Evolutionary conservation across 2,113 vertebrate species (phyloP), one percentile per base, ranked within the genome.

Genomic region (Mus spicilegus): DNA sequence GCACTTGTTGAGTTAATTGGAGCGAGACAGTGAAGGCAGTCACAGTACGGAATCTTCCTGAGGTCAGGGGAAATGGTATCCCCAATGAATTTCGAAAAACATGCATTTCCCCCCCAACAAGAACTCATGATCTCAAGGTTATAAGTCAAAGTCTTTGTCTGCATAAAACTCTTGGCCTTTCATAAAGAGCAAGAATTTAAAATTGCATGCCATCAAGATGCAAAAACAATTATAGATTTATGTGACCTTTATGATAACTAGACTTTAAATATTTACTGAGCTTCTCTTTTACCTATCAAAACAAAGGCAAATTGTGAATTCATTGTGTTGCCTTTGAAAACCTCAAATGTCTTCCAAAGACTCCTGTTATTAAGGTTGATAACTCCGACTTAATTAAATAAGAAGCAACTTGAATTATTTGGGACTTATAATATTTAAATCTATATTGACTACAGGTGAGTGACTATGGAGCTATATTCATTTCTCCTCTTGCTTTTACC

Each of bases 231-330:
- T 93, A 86, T 33, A 96, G 33, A 78, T 91, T 78, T 91, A 91
- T 95, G 93, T 97, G 94, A 87, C 87, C 76, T 95, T 94, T 82
- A 58, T 90, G 75, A 72, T 94, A 86, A 78, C 28, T 96, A 63
- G 78, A 82, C 90, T 97, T 92, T 91, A 96, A 96, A 96, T 94
- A 96, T 95, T 98, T 76, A 92, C 54, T 61, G n/a, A 89, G 65
- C 56, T 95, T 46, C 81, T 70, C 24, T 75, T 49, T 89, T 72
- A 95, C 13, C 85, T 91, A 56, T 26, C 65, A 93, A 92, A 90
- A 89, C 42, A 89, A 94, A 93, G 73, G 49, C 11, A 95, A 75
- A 65, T 73, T 87, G 87, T 22, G 0, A 39, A 88, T 90, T 13
- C 61, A 51, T 92, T 0, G 1, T 54, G 63, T 97, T 81, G 12